A percentile compares a stretch with the other conserved stretches of the same genome.
phyloP scores from a whole-genome alignment of 2,888 invertebrate species.

The Fabriciana adippe region DNA sequence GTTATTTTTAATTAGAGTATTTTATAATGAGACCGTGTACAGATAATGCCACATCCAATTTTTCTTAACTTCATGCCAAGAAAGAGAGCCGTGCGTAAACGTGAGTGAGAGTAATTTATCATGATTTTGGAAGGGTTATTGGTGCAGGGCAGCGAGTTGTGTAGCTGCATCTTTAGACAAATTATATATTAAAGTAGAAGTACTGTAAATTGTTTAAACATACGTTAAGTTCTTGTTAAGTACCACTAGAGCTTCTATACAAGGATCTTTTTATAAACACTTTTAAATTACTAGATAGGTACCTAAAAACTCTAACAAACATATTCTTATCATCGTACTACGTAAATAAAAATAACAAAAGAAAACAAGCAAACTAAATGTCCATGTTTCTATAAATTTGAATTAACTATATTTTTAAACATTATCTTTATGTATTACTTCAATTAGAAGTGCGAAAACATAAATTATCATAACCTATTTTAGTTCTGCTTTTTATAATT shows the following conservation, averaged over 20 bases:
- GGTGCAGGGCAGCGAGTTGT: constrained; percentile 63
- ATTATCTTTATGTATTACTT: too few relatives aligned
- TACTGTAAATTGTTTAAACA: not conserved
- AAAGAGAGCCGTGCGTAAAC: constrained; percentile 61
- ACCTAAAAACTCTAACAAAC: too few relatives aligned
- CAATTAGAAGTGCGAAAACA: not conserved
- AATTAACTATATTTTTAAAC: too few relatives aligned
- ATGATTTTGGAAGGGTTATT: constrained; percentile 79
- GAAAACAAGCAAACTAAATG: too few relatives aligned
- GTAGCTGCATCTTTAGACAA: constrained; percentile 43
- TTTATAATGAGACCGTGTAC: not conserved
- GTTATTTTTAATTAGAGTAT: not conserved
- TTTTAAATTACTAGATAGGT: too few relatives aligned
- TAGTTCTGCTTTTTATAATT: constrained; percentile 1
- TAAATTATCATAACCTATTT: not conserved
- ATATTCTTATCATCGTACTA: too few relatives aligned
- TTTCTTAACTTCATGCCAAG: constrained; percentile 45
- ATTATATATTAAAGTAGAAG: not conserved
- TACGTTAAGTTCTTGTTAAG: too few relatives aligned
- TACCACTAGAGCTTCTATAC: too few relatives aligned
- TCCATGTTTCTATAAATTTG: too few relatives aligned
- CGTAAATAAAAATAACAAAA: too few relatives aligned
- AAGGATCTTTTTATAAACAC: too few relatives aligned
- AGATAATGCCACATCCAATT: constrained; percentile 51
- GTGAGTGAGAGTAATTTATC: constrained; percentile 81